These are phyloP conservation scores for Volucella inanis DNA, from an alignment of 2,888 invertebrate species.

Conservation along the genomic window DNA sequence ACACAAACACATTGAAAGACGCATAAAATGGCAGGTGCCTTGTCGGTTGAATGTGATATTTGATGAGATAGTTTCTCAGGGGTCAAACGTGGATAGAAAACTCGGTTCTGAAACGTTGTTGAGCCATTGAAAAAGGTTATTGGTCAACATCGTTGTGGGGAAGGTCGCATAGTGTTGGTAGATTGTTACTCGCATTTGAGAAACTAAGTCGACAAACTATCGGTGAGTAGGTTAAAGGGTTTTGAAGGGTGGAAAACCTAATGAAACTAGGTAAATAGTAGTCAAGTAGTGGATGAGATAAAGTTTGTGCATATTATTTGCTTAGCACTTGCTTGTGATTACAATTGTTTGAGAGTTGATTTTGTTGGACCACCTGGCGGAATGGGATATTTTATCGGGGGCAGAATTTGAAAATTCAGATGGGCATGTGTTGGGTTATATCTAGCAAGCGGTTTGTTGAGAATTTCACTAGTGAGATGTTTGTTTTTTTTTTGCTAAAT, in stretches of 20 bases:
- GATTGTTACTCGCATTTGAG: not conserved
- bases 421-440: too few species aligned
- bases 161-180: slow-evolving; percentile 4
- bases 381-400: not conserved
- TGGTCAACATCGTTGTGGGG: slow-evolving; percentile 38
- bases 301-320: slow-evolving; percentile 53
- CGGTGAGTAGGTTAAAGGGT: slow-evolving; percentile 9
- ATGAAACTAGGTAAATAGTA: slow-evolving; percentile 35
- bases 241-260: not conserved
- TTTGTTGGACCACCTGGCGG: not conserved
- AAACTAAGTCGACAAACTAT: slow-evolving; percentile 34
- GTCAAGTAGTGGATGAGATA: slow-evolving; percentile 31
- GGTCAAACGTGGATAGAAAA: not conserved
- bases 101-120: slow-evolving; percentile 9
- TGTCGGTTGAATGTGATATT: slow-evolving; percentile 48
- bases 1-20: not conserved
- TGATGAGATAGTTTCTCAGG: slow-evolving; percentile 20
- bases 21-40: slow-evolving; percentile 60
- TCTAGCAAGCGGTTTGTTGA: too few species aligned
- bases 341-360: slow-evolving; percentile 19
- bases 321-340: slow-evolving; percentile 47
- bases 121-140: slow-evolving; percentile 44
- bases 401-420: too few species aligned
- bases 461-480: too few species aligned
- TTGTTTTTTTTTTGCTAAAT: too few species aligned